These are phyloP conservation scores for Gallinago jamesoni DNA, from an alignment of 2,113 vertebrate genomes.

Conservation along the genomic window DNA sequence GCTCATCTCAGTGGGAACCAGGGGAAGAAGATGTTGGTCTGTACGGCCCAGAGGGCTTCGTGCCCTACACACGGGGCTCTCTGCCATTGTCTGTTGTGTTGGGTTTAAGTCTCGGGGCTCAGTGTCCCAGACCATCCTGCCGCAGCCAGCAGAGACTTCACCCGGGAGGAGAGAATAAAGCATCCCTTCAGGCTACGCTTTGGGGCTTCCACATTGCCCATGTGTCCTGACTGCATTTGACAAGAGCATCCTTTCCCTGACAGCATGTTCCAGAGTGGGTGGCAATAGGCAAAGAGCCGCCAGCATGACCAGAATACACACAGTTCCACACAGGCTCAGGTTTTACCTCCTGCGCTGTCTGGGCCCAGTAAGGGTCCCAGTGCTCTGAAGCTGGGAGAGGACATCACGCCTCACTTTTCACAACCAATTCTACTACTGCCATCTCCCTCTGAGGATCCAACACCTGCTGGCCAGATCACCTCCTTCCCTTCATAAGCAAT, in stretches of 20 bases:
- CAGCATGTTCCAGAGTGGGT: neutral
- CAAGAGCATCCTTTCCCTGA: neutral
- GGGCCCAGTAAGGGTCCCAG: neutral
- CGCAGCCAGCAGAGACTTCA: neutral
- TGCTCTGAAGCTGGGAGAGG: neutral
- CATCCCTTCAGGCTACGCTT: neutral
- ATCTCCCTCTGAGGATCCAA: neutral
- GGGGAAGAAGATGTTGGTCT: neutral
- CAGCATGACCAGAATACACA: neutral
- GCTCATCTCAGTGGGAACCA: neutral
- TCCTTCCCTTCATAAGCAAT: neutral
- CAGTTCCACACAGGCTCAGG: neutral
- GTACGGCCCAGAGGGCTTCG: neutral
- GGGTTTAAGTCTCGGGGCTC: neutral
- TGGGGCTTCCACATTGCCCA: neutral
- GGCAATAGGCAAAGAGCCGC: neutral
- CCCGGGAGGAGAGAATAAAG: neutral
- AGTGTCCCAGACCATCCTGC: neutral
- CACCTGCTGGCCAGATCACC: neutral
- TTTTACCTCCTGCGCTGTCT: neutral
- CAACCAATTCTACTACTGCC: neutral
- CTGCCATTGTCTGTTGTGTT: neutral
- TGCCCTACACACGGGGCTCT: neutral
- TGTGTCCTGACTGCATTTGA: rapidly evolving
- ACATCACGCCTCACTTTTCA: neutral